Evolutionary conservation across 2,113 vertebrate species (phyloP), one percentile per base, ranked within the genome.

Genomic region (Phyllopteryx taeniolatus): DNA sequence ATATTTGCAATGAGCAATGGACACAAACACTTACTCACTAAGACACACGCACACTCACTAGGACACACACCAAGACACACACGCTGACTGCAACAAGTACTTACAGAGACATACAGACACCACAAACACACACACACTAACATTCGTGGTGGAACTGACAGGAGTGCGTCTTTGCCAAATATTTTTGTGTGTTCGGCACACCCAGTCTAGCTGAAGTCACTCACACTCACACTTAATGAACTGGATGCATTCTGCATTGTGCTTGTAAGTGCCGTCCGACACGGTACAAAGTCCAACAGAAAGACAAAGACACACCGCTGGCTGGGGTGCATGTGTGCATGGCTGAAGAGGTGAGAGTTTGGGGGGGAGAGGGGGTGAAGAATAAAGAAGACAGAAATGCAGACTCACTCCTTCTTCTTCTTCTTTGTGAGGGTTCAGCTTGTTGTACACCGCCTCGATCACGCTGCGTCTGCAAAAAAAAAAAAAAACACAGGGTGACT

Each of bases 361-460:
- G 8, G 67, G 22, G 79, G 33, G 64, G 60, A 22, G 65, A 67
- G 42, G 44, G 35, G 49, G 17, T 17, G 49, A 10, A 17, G 44
- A 15, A 20, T n/a, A 44, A 61, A 31, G 33, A n/a, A 27, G 5
- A 75, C 22, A 81, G 43, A 67, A 61, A 39, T 56, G 70, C 72
- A 43, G 80, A 96, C 97, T 99, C 94, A 99, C 97, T 96, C 94
- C 95, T 90, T 99, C 98, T 87, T 92, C 98, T 87, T 92, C 98
- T 90, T 99, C 98, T 94, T 95, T 96, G 88, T 98, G 95, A 92
- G 98, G 98, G 93, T 98, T 98, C 93, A 99, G 94, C 89, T 94
- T 96, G 94, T 93, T 98, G 94, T 98, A 99, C 89, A 96, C 94
- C n/a, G 95, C 94, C 94, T 99, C 97, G 82, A 99, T 97, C 92